phyloP scores from a whole-genome alignment of 2,888 invertebrate species.

The Salticus scenicus region DNA sequence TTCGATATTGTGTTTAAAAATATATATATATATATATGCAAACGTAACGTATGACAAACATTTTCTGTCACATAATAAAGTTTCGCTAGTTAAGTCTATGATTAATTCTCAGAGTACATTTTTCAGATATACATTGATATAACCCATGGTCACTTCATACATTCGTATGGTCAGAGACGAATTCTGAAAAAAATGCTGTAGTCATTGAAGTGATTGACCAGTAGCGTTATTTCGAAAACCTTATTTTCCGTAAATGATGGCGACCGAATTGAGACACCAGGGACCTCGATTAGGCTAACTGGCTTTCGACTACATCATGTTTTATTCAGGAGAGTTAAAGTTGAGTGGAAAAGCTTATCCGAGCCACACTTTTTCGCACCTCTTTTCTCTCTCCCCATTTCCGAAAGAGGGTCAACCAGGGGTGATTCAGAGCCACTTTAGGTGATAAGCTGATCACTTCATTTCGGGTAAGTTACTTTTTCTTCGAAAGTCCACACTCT shows the following conservation, averaged over 20 bases:
- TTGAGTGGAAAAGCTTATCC: slow-evolving; percentile 38
- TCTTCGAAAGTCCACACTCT: not conserved
- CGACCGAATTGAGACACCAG: slow-evolving; percentile 2
- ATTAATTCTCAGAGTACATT: no score
- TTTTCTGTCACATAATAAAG: no score
- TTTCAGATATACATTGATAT: no score
- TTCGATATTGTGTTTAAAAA: no score
- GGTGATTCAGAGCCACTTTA: slow-evolving; percentile 66
- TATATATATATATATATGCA: no score
- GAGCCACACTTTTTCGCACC: slow-evolving; percentile 49
- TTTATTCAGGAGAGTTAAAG: slow-evolving; percentile 38
- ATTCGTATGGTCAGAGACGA: no score
- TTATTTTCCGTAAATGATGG: not conserved
- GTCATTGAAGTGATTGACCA: no score
- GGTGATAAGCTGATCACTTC: slow-evolving; percentile 67
- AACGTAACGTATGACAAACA: no score
- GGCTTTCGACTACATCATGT: slow-evolving; percentile 36
- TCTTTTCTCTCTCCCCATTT: slow-evolving; percentile 3
- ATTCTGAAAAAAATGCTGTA: no score
- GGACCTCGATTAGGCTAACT: slow-evolving; percentile 38
- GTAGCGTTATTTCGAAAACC: no score
- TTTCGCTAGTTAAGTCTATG: no score
- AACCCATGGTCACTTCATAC: no score
- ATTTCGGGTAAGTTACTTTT: slow-evolving; percentile 30
- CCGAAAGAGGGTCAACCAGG: slow-evolving; percentile 20